These are phyloP conservation scores for Spodoptera exigua DNA, from an alignment of 2,888 invertebrate genomes.

Conservation along the genomic window DNA sequence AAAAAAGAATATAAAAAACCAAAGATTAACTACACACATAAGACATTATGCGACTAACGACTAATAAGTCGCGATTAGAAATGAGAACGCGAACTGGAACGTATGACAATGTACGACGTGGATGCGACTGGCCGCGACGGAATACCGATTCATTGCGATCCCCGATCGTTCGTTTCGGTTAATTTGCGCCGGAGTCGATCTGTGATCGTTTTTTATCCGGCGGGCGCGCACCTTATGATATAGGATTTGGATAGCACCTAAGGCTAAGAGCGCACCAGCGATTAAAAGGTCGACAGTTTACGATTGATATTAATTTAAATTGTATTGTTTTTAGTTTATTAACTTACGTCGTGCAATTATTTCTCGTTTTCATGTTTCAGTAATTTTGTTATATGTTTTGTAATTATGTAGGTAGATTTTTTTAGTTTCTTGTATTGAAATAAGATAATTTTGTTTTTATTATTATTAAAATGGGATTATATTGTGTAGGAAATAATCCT, in stretches of 20 bases:
- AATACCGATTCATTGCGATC: conserved; percentile 42
- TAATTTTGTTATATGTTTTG: conserved; percentile 1
- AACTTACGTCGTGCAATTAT: conserved; percentile 27
- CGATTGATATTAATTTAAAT: conserved; percentile 50
- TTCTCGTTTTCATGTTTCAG: conserved; percentile 14
- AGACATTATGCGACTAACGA: not conserved
- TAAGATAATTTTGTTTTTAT: too few relatives aligned
- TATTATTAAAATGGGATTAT: too few relatives aligned
- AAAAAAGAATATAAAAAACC: too few relatives aligned
- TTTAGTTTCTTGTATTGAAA: not conserved
- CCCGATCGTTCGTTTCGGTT: conserved; percentile 43
- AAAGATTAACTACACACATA: too few relatives aligned
- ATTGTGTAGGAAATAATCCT: too few relatives aligned
- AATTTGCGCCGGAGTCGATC: conserved; percentile 42
- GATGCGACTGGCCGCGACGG: conserved; percentile 18
- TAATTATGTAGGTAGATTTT: conserved; percentile 24
- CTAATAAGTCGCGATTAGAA: conserved; percentile 5
- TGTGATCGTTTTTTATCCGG: conserved; percentile 49
- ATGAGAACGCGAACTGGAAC: not conserved
- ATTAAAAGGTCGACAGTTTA: conserved; percentile 53
- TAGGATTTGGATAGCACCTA: conserved; percentile 53
- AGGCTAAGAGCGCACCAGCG: conserved; percentile 46
- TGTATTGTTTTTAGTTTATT: conserved; percentile 40
- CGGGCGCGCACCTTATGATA: conserved; percentile 47
- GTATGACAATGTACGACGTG: conserved; percentile 4